Evolutionary conservation across 2,888 invertebrate genomes (phyloP).

Genomic region (Metallyticus violacea): DNA sequence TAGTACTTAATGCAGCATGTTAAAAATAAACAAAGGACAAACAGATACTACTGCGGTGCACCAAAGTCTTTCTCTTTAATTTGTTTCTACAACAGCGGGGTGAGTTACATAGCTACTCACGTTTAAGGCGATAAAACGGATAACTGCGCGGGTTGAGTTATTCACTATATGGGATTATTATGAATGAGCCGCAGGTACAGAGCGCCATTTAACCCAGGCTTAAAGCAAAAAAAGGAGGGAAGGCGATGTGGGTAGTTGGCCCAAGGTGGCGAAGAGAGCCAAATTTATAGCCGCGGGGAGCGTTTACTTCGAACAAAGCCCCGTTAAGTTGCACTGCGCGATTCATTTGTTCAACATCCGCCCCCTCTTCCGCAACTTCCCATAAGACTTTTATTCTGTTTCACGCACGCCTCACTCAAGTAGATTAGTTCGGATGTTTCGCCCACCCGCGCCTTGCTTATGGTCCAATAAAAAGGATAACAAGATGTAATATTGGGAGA

Average conservation of each 20-base stretch:
- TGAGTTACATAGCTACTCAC: no score
- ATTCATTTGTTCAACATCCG: constrained; percentile 1
- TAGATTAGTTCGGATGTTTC: not conserved
- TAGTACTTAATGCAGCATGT: not conserved
- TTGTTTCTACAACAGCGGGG: no score
- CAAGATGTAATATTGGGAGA: not conserved
- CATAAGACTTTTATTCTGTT: not conserved
- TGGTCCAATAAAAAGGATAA: not conserved
- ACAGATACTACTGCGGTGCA: no score
- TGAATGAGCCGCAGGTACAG: not conserved
- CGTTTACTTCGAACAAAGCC: not conserved
- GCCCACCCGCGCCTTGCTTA: not conserved
- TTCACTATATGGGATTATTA: not conserved
- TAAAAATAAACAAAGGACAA: not conserved
- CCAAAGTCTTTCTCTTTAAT: not conserved
- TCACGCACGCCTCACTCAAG: not conserved
- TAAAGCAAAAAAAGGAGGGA: not conserved
- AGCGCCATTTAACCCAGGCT: not conserved
- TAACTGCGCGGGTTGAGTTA: not conserved
- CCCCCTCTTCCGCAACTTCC: not conserved
- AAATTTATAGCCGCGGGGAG: not conserved
- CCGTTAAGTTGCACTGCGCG: not conserved
- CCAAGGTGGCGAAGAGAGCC: not conserved
- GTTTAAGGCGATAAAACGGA: not conserved
- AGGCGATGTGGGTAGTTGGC: not conserved